These are phyloP conservation scores for Melanerpes formicivorus DNA, from an alignment of 2,113 vertebrate species.

Conservation along the genomic window DNA sequence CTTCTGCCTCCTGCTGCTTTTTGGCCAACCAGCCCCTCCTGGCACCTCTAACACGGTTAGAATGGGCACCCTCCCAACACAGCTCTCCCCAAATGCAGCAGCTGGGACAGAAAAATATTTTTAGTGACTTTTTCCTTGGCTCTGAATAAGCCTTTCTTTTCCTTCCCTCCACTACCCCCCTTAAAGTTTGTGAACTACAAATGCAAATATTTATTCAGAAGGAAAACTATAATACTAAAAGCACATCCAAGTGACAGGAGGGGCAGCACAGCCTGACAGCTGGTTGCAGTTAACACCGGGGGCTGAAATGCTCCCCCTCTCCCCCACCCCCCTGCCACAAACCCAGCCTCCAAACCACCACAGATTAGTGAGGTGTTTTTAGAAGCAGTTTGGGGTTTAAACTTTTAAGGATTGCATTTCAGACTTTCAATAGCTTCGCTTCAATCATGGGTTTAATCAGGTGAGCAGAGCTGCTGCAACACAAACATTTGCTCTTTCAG, in stretches of 20 bases:
- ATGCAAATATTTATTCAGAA: conserved; percentile 70
- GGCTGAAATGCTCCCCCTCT: neutral
- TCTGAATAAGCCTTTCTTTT: conserved; percentile 64
- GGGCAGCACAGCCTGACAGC: conserved; percentile 44
- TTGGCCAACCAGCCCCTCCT: neutral
- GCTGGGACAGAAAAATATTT: conserved; percentile 65
- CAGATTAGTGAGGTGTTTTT: conserved; percentile 66
- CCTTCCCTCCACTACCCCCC: neutral
- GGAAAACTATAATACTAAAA: conserved; percentile 65
- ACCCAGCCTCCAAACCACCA: conserved; percentile 45
- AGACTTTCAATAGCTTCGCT: conserved; percentile 10
- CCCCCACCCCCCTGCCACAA: conserved; percentile 5
- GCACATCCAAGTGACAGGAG: conserved; percentile 52
- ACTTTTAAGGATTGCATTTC: conserved; percentile 37
- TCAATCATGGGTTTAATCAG: conserved; percentile 38
- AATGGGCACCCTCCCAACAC: neutral
- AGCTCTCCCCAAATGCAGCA: neutral
- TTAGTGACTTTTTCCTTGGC: conserved; percentile 58
- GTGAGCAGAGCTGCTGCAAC: conserved; percentile 28
- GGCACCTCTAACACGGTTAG: neutral
- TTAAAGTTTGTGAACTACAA: conserved; percentile 46
- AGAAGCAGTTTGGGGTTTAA: conserved; percentile 52
- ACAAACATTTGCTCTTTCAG: neutral
- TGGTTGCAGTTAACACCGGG: conserved; percentile 50
- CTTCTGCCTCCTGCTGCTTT: neutral